These are phyloP conservation scores for Zosterops japonicus DNA, from an alignment of 2,113 vertebrate species.

Conservation along the genomic window DNA sequence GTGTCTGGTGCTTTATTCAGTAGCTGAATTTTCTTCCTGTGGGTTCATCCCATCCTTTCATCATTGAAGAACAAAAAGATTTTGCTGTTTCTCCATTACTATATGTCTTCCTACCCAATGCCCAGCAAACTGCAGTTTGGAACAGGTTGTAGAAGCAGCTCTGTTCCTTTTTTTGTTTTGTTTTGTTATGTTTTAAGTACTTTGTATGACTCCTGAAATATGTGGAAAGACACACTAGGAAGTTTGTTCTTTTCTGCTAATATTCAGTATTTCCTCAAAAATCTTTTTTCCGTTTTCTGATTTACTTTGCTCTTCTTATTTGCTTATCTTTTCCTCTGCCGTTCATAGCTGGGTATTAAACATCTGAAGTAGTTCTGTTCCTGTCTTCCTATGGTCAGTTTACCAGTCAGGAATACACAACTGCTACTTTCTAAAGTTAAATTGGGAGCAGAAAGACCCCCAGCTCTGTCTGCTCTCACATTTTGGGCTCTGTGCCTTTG, in stretches of 20 bases:
- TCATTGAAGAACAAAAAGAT: background rate
- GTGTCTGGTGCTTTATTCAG: background rate
- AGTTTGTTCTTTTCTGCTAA: background rate
- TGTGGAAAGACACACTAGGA: background rate
- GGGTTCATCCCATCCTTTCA: background rate
- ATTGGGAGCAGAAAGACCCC: background rate
- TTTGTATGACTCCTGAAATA: background rate
- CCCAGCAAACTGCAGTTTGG: background rate
- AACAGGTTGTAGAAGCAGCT: background rate
- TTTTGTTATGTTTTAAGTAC: background rate
- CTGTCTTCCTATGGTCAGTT: background rate
- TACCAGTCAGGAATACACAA: background rate
- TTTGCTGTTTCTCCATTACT: background rate
- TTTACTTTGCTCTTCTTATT: background rate
- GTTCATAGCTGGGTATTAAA: background rate
- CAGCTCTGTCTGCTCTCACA: background rate
- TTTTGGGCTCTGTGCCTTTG: background rate
- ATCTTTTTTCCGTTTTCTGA: background rate
- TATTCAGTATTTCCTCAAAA: background rate
- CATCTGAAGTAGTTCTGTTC: background rate
- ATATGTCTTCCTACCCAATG: background rate
- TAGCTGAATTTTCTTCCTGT: background rate
- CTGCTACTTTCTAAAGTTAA: background rate
- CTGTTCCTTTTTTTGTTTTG: background rate
- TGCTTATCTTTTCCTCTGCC: background rate